Evolutionary conservation across 2,888 invertebrate species (phyloP).

Genomic region (Cactoblastis cactorum): DNA sequence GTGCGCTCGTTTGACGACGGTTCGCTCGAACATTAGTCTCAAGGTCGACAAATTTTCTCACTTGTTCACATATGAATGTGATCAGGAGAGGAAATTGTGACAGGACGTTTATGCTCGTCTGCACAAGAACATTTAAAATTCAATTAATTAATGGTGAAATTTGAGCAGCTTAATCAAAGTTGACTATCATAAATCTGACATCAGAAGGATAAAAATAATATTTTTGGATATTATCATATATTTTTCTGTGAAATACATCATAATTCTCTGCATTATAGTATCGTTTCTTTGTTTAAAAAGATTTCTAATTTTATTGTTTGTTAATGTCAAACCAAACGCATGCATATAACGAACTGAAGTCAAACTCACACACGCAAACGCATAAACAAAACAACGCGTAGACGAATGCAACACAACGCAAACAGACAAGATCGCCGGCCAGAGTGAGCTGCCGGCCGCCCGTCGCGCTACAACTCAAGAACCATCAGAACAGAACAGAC

Average conservation of each 20-base stretch:
- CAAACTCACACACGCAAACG: constrained; percentile 52
- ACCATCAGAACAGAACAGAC: constrained; percentile 43
- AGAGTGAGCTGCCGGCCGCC: constrained; percentile 62
- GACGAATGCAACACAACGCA: constrained; percentile 55
- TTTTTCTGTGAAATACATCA: background rate
- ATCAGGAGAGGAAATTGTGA: constrained; percentile 41
- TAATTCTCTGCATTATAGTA: background rate
- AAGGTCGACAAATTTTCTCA: constrained; percentile 37
- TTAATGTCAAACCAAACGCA: constrained; percentile 30
- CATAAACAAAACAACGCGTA: constrained; percentile 31
- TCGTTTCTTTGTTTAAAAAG: background rate
- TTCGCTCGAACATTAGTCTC: constrained; percentile 35
- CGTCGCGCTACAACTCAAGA: constrained; percentile 60
- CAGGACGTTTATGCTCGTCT: constrained; percentile 33
- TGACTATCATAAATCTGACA: no score
- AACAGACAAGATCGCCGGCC: constrained; percentile 76
- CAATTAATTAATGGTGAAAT: no score
- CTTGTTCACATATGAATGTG: constrained; percentile 43
- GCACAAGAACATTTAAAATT: background rate
- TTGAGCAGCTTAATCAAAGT: no score
- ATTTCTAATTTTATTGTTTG: constrained; percentile 20
- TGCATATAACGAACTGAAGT: constrained; percentile 58
- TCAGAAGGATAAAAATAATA: no score
- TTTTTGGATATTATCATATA: no score
- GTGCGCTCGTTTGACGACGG: constrained; percentile 50